Conservation (phyloP, 2,888 invertebrate species). For the Loripinus fragilis region DNA sequence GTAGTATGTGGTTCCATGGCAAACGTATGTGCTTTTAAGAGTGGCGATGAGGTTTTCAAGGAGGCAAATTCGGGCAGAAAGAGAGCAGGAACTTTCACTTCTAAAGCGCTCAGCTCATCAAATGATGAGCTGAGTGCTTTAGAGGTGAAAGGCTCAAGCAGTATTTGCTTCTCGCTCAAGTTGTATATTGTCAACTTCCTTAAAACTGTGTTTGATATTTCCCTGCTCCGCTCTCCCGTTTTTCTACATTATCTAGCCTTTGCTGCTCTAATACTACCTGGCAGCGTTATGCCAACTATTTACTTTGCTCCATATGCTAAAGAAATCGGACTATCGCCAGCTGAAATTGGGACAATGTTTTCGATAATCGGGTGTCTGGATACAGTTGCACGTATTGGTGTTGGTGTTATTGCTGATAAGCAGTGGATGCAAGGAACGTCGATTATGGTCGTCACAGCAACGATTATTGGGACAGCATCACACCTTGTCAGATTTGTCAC, state of each 20-base stretch:
- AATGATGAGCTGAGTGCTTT: background rate
- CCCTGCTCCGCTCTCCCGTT: constrained; percentile 21
- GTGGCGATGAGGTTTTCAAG: background rate
- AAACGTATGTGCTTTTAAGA: background rate
- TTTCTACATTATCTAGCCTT: constrained; percentile 23
- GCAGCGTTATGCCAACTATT: constrained; percentile 16
- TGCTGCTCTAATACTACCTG: constrained; percentile 22
- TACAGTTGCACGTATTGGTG: constrained; percentile 12
- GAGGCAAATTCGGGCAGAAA: background rate
- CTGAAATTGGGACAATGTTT: constrained; percentile 20
- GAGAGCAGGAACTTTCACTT: too few species aligned
- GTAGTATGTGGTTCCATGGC: constrained; percentile 15
- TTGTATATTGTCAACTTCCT: background rate
- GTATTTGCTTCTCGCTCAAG: background rate
- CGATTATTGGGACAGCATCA: constrained; percentile 14
- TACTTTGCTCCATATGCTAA: constrained; percentile 29
- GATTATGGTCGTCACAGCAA: constrained; percentile 9
- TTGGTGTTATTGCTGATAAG: constrained; percentile 29
- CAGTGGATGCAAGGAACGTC: constrained; percentile 29
- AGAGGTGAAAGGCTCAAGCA: background rate
- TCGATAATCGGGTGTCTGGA: constrained; percentile 25
- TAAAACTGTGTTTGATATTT: constrained; percentile 27
- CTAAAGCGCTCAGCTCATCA: background rate
- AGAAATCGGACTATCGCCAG: constrained; percentile 26
- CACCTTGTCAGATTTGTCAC: constrained; percentile 24